A percentile compares a stretch with the other conserved stretches of the same genome.
phyloP scores from a whole-genome alignment of 1,140 invertebrate genomes.

The Physella acuta region DNA sequence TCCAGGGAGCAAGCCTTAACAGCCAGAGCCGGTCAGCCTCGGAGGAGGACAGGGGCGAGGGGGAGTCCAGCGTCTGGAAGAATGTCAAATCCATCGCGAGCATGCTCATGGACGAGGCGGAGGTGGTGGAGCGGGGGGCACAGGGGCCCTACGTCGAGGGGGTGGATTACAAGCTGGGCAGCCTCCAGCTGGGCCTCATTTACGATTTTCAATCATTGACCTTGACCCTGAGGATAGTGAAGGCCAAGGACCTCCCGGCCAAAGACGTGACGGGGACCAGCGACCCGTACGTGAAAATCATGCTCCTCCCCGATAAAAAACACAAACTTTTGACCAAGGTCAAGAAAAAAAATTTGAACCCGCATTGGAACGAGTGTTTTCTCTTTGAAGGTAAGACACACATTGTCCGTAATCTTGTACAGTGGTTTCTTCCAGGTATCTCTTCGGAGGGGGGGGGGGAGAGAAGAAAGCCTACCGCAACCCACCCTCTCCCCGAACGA shows the following conservation, averaged over 20 bases:
- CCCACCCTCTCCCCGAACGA: too few relatives aligned
- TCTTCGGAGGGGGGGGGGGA: too few relatives aligned
- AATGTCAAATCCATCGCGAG: slow-evolving; percentile 43
- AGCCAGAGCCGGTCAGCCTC: slow-evolving; percentile 39
- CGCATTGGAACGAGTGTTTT: slow-evolving; percentile 96
- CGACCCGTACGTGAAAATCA: slow-evolving; percentile 69
- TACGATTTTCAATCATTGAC: slow-evolving; percentile 95
- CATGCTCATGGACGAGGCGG: slow-evolving; percentile 52
- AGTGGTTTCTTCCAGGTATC: too few relatives aligned
- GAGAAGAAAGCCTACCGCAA: too few relatives aligned
- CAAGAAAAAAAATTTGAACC: slow-evolving; percentile 90
- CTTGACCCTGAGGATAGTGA: slow-evolving; percentile 73
- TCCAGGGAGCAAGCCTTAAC: slow-evolving; percentile 35
- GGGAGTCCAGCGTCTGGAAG: slow-evolving; percentile 28
- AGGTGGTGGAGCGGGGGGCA: slow-evolving; percentile 37
- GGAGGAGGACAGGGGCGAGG: slow-evolving; percentile 32
- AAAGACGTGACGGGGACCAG: slow-evolving; percentile 93
- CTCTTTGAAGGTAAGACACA: slow-evolving; percentile 83
- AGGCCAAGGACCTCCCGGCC: slow-evolving; percentile 86
- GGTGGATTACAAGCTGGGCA: slow-evolving; percentile 53
- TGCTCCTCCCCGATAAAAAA: slow-evolving; percentile 92
- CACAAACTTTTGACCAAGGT: slow-evolving; percentile 96
- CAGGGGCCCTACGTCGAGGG: slow-evolving; percentile 44
- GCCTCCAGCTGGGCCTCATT: slow-evolving; percentile 89
- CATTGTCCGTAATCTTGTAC: too few relatives aligned